These are phyloP conservation scores for Acridotheres tristis DNA, from an alignment of 2,797 vertebrate genomes.

Conservation along the genomic window DNA sequence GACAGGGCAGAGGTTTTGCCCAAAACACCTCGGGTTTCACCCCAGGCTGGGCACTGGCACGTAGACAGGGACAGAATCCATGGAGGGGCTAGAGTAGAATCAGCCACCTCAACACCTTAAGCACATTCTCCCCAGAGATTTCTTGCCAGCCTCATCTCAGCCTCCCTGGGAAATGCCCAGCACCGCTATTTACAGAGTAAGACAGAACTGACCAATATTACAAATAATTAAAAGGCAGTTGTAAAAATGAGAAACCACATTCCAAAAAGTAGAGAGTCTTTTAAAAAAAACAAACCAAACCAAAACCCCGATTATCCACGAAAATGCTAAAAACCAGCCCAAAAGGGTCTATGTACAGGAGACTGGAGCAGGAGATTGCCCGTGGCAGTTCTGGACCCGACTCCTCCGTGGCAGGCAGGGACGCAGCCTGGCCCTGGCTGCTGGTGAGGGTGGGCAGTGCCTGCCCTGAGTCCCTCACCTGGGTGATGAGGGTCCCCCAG, in stretches of 20 bases:
- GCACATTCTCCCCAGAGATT: neutral
- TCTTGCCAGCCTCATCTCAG: neutral
- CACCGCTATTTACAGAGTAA: slow-evolving; percentile 61
- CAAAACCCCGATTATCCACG: slow-evolving; percentile 50
- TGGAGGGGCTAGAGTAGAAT: neutral
- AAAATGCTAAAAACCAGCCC: slow-evolving; percentile 74
- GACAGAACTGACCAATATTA: slow-evolving; percentile 74
- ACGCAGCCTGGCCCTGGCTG: neutral
- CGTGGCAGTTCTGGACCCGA: neutral
- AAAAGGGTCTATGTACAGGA: slow-evolving; percentile 73
- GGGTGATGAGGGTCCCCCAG: neutral
- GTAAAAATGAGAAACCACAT: slow-evolving; percentile 76
- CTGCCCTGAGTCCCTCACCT: neutral
- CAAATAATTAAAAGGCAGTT: slow-evolving; percentile 76
- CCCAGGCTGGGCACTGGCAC: neutral
- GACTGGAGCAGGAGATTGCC: slow-evolving; percentile 28
- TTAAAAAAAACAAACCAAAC: neutral
- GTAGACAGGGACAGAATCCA: neutral
- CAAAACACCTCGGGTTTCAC: neutral
- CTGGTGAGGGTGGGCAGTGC: slow-evolving; percentile 20
- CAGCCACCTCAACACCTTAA: neutral
- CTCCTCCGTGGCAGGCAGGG: neutral
- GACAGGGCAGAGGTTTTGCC: neutral
- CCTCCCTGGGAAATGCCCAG: neutral
- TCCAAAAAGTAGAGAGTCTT: slow-evolving; percentile 73